These are phyloP conservation scores for Drosophila ficusphila DNA, from an alignment of 1,140 invertebrate genomes.

Conservation along the genomic window DNA sequence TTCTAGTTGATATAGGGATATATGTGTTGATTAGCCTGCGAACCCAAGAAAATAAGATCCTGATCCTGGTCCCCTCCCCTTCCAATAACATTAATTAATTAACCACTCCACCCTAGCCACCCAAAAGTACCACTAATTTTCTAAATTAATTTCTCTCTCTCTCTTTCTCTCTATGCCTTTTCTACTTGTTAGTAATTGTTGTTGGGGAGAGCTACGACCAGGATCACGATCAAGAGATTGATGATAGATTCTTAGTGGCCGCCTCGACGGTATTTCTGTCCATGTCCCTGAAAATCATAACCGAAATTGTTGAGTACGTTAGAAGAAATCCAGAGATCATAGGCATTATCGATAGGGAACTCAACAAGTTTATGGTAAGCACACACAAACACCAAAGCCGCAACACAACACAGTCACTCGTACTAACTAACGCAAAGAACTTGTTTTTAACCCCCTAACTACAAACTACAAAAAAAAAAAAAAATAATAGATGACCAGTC, in stretches of 20 bases:
- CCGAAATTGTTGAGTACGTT: constrained; percentile 82
- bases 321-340: constrained; percentile 81
- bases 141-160: constrained; percentile 54
- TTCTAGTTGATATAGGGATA: constrained; percentile 13
- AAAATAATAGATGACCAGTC: too few relatives aligned
- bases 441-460: constrained; percentile 4
- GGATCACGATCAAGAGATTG: constrained; percentile 75
- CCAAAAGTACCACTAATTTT: constrained; percentile 49
- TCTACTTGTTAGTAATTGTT: constrained; percentile 70
- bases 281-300: constrained; percentile 83
- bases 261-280: constrained; percentile 83
- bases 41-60: background rate
- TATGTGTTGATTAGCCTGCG: constrained; percentile 3
- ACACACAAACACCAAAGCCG: constrained; percentile 17
- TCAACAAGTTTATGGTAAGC: constrained; percentile 83
- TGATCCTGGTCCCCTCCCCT: constrained; percentile 15
- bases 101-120: background rate
- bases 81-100: constrained; percentile 11
- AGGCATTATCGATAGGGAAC: constrained; percentile 82
- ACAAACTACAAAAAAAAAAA: background rate
- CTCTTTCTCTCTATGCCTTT: constrained; percentile 33
- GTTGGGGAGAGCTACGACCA: constrained; percentile 59
- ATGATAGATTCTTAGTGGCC: constrained; percentile 82
- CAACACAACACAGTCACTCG: background rate
- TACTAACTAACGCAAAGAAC: background rate